phyloP scores from a whole-genome alignment of 1,140 invertebrate genomes.

The Neelides sp. region DNA sequence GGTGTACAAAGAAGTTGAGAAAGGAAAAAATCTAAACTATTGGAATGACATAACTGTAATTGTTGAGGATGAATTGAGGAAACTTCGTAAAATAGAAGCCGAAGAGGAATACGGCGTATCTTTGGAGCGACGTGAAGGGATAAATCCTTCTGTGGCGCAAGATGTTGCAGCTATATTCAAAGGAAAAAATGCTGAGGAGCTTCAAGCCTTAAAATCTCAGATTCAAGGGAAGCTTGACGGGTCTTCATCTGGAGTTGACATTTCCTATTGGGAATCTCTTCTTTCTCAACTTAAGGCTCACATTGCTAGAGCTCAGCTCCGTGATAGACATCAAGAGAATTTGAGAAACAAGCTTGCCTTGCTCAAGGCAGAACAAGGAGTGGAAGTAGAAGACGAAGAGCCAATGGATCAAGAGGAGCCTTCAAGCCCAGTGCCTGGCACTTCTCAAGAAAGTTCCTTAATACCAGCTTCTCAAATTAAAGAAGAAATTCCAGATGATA shows the following conservation, averaged over 20 bases:
- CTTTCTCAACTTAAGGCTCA: conserved; percentile 87
- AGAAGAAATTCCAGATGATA: conserved; percentile 28
- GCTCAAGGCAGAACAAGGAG: conserved; percentile 73
- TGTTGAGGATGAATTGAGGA: conserved; percentile 85
- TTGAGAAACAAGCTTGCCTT: conserved; percentile 76
- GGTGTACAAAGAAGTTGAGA: conserved; percentile 73
- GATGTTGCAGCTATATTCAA: conserved; percentile 86
- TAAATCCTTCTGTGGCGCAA: conserved; percentile 78
- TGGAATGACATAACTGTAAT: conserved; percentile 97
- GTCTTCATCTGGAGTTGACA: conserved; percentile 79
- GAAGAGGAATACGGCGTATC: conserved; percentile 47
- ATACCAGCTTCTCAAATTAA: conserved; percentile 26
- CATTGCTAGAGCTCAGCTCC: conserved; percentile 79
- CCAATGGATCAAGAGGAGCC: conserved; percentile 12
- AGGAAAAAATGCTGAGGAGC: conserved; percentile 77
- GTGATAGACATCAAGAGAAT: conserved; percentile 85
- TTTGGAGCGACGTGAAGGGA: conserved; percentile 70
- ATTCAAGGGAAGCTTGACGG: conserved; percentile 80
- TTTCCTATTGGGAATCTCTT: conserved; percentile 93
- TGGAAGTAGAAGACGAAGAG: conserved; percentile 32
- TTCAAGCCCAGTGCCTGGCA: conserved; percentile 9
- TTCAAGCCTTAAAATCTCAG: conserved; percentile 65
- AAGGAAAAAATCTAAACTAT: conserved; percentile 76
- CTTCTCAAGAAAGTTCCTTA: conserved; percentile 6
- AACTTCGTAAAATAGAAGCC: conserved; percentile 61